phyloP scores from a whole-genome alignment of 2,113 vertebrate species.

The Panurus biarmicus region DNA sequence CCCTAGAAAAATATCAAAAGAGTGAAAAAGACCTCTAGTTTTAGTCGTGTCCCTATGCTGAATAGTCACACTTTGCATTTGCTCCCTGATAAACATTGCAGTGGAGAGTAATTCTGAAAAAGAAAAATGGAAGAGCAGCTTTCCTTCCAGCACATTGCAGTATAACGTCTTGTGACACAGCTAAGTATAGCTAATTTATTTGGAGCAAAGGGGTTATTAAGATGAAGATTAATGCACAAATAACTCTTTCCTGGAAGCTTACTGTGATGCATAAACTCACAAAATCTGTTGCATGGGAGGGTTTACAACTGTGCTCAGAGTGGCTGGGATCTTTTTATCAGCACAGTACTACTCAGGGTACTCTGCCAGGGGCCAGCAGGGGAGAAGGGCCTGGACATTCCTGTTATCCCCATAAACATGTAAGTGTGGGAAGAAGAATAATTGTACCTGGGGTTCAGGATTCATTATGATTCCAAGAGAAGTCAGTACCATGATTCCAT shows the following conservation, averaged over 20 bases:
- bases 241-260: constrained; percentile 38
- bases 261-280: not conserved
- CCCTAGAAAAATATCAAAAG: not conserved
- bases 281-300: not conserved
- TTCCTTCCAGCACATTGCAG: not conserved
- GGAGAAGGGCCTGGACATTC: not conserved
- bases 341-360: not conserved
- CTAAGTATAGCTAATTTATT: constrained; percentile 35
- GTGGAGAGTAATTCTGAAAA: not conserved
- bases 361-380: not conserved
- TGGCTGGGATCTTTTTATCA: not conserved
- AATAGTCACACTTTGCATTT: not conserved
- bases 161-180: not conserved
- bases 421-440: not conserved
- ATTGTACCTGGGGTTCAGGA: not conserved
- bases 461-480: not conserved
- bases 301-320: not conserved
- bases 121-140: not conserved
- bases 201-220: constrained; percentile 16
- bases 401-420: not conserved
- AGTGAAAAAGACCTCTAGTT: not conserved
- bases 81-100: not conserved
- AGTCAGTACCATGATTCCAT: not conserved
- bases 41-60: not conserved
- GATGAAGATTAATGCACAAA: constrained; percentile 34